phyloP scores from a whole-genome alignment of 1,140 invertebrate genomes.

The Trialeurodes vaporariorum region DNA sequence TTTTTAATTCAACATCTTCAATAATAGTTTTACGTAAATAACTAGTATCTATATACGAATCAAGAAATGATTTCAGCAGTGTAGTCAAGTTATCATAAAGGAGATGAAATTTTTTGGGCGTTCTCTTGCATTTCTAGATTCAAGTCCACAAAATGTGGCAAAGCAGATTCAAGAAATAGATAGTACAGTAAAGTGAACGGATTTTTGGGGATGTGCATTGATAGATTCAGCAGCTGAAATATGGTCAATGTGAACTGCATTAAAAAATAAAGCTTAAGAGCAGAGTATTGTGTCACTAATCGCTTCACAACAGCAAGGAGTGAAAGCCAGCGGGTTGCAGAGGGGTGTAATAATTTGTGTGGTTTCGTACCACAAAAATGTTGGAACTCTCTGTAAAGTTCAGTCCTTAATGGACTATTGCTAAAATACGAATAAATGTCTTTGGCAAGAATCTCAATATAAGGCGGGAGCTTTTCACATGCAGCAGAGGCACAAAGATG shows the following conservation, averaged over 20 bases:
- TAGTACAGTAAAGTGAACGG: slow-evolving; percentile 1
- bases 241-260: not conserved
- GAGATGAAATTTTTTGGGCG: slow-evolving; percentile 6
- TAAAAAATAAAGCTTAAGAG: slow-evolving; percentile 1
- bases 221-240: not conserved
- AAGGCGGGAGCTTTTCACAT: slow-evolving; percentile 11
- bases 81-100: not conserved
- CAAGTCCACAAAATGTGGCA: not conserved
- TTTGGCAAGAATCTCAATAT: slow-evolving; percentile 14
- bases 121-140: slow-evolving; percentile 4
- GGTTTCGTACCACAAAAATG: not conserved
- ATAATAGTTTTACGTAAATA: slow-evolving; percentile 1
- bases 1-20: not conserved
- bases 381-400: not conserved
- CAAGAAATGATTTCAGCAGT: not conserved
- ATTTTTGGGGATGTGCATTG: not conserved
- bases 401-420: slow-evolving; percentile 8
- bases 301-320: not conserved
- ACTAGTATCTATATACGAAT: slow-evolving; percentile 4
- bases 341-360: slow-evolving; percentile 5
- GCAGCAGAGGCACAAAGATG: slow-evolving; percentile 16
- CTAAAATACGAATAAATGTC: slow-evolving; percentile 18
- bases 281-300: not conserved
- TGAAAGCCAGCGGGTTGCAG: slow-evolving; percentile 10
- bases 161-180: slow-evolving; percentile 6